Percentiles rank a stretch among this genome's conserved stretches.
phyloP scores from a whole-genome alignment of 64 coral and sea anemone species.

The Catalaphyllia jardinei region DNA sequence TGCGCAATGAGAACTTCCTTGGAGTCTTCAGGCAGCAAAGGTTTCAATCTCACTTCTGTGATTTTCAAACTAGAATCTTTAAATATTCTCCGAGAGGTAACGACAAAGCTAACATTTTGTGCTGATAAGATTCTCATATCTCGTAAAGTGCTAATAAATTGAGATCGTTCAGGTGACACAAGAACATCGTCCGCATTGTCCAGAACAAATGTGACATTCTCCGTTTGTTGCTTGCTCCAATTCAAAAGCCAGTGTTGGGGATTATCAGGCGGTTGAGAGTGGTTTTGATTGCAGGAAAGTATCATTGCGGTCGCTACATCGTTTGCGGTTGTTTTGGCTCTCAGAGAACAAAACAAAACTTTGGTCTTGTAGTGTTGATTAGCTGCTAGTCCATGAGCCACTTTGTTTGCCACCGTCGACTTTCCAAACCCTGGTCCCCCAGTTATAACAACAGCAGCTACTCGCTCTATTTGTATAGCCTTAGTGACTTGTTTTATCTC shows the following conservation, averaged over 20 bases:
- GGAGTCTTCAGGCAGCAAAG: neutral
- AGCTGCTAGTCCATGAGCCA: too few species aligned
- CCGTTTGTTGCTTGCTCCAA: conserved; percentile 33
- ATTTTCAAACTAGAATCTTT: neutral
- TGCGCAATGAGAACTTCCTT: neutral
- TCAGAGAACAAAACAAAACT: too few species aligned
- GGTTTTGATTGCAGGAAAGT: too few species aligned
- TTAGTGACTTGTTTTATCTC: too few species aligned
- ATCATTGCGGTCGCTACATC: too few species aligned
- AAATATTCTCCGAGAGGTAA: conserved; percentile 39
- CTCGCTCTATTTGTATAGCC: too few species aligned
- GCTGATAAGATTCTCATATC: conserved; percentile 58
- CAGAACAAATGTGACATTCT: conserved; percentile 23
- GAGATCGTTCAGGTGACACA: neutral
- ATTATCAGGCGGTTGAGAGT: too few species aligned
- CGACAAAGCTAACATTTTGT: conserved; percentile 29
- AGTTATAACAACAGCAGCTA: too few species aligned
- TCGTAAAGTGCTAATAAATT: conserved; percentile 21
- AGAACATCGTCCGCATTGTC: conserved; percentile 51
- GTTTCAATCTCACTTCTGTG: neutral
- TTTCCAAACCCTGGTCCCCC: too few species aligned
- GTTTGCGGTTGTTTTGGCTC: too few species aligned
- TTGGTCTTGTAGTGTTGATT: too few species aligned
- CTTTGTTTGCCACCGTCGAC: too few species aligned
- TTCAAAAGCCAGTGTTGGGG: conserved; percentile 14